Conservation (phyloP, 2,888 invertebrate genomes). For the Epinotia demarniana region DNA sequence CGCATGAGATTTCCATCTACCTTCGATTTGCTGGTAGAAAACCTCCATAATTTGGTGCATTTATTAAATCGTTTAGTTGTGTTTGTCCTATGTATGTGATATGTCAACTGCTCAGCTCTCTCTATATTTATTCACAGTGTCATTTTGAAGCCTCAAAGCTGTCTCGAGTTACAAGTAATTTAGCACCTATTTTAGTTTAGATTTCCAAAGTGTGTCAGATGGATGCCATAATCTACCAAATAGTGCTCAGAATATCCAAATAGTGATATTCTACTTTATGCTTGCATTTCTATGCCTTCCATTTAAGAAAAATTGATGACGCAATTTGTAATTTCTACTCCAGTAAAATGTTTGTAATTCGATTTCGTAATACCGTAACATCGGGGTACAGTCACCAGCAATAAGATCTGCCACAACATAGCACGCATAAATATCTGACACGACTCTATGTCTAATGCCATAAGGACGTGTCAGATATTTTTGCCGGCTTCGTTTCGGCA, state of each 20-base stretch:
- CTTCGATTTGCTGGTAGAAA: too few relatives aligned
- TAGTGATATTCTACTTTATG: background rate
- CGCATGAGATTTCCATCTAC: too few relatives aligned
- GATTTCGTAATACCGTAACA: too few relatives aligned
- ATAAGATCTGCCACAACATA: too few relatives aligned
- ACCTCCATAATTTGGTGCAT: background rate
- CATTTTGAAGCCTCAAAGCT: background rate
- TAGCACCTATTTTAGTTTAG: background rate
- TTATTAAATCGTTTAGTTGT: background rate
- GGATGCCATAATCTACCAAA: background rate
- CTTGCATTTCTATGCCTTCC: background rate
- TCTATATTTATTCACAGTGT: background rate
- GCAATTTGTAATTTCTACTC: background rate
- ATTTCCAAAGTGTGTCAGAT: background rate
- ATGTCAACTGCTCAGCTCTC: slow-evolving; percentile 2
- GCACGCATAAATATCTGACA: too few relatives aligned
- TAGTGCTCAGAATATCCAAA: background rate
- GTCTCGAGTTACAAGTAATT: background rate
- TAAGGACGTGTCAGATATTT: too few relatives aligned
- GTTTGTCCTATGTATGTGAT: slow-evolving; percentile 9
- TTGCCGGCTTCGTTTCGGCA: too few relatives aligned
- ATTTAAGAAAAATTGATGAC: background rate
- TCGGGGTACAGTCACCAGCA: too few relatives aligned
- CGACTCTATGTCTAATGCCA: too few relatives aligned
- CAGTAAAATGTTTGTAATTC: background rate